A percentile compares a stretch with the other conserved stretches of the same genome.
Conservation (phyloP, 2,797 vertebrate species). For the Mormyrops attenuatus region DNA sequence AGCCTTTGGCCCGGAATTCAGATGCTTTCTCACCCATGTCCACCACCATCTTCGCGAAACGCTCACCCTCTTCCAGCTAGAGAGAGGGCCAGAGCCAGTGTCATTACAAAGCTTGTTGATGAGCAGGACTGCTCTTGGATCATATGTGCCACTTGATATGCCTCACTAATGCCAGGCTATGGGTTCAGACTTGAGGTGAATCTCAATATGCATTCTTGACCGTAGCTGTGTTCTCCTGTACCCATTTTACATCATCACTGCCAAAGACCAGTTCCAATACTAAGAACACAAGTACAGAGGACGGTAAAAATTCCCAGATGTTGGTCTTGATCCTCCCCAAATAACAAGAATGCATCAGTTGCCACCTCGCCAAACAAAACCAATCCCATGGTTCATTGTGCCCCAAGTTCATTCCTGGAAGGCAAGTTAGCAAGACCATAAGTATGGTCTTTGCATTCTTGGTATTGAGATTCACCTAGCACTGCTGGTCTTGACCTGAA, state of each 20-base stretch:
- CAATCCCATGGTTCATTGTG: background rate
- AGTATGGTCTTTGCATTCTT: background rate
- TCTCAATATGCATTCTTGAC: background rate
- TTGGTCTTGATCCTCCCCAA: background rate
- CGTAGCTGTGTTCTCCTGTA: background rate
- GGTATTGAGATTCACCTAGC: background rate
- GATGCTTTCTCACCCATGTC: constrained; percentile 89
- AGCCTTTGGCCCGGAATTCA: constrained; percentile 95
- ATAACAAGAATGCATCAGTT: background rate
- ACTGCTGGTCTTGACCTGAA: background rate
- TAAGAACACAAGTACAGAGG: background rate
- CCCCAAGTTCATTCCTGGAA: background rate
- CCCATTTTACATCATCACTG: background rate
- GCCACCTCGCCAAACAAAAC: background rate
- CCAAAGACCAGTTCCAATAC: background rate
- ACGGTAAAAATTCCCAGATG: background rate
- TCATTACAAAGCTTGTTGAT: background rate
- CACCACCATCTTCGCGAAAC: constrained; percentile 85
- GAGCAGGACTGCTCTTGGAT: background rate
- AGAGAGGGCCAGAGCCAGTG: constrained; percentile 20
- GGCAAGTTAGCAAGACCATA: background rate
- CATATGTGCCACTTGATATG: background rate
- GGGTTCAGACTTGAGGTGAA: background rate
- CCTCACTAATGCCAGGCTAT: background rate
- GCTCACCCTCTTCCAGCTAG: constrained; percentile 91